Evolutionary conservation across 2,113 vertebrate genomes (phyloP), one percentile per base, ranked within the genome.

Genomic region (Lasiurus cinereus): DNA sequence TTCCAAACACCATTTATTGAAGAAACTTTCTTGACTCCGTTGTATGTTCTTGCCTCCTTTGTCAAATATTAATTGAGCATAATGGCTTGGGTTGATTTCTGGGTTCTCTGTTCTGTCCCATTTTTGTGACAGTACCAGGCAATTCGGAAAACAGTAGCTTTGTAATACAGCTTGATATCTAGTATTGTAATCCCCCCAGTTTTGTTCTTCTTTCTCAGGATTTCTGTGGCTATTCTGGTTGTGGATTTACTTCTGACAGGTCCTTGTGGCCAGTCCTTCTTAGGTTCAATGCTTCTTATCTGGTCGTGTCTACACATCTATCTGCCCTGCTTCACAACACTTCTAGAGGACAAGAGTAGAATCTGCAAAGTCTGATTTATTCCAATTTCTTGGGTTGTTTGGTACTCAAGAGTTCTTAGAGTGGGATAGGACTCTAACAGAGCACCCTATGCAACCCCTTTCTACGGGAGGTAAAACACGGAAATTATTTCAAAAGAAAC

Each of bases 361-460:
- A 24, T 90, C 48, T 74, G 91, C 12, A 27, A 80, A 80, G n/a
- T 79, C 82, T 48, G 66, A 70, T 77, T 64, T 90, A 85, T 59
- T 67, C 46, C 6, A 24, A 50, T 90, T 73, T 80, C 18, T 29
- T 69, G 39, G 50, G 54, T 29, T 79, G 33, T 69, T 76, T 8
- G 52, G 16, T 87, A 70, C 29, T 77, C n/a, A 39, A 39, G 39
- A 76, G 67, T 70, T 64, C 39, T 86, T 70, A 76, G 22, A 46
- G 33, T 22, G 5, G 83, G 33, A 76, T 64, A 19, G 59, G 39
- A n/a, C 39, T 59, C 4, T 46, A 46, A 77, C 21, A 31, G 48
- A 90, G 16, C 22, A 67, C 18, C 50, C 39, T 91, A 1, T 31
- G 13, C 33, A 87, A 22, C 50, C 10, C 6, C 43, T 76, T 82